phyloP scores from a whole-genome alignment of 2,113 vertebrate genomes.

The Melanerpes aurifrons region DNA sequence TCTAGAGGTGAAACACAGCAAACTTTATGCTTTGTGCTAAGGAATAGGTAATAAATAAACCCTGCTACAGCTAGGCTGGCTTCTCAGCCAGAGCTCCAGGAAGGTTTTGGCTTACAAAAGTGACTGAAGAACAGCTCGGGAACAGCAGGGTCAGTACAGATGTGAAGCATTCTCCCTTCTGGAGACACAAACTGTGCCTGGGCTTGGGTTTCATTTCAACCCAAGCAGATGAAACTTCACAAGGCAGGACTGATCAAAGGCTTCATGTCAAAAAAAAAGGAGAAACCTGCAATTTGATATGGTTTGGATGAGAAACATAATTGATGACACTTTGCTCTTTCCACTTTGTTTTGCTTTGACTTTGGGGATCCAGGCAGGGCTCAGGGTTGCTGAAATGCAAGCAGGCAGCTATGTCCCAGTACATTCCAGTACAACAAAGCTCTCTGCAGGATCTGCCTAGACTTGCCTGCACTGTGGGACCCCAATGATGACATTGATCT shows the following conservation, averaged over 20 bases:
- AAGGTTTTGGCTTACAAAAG: neutral
- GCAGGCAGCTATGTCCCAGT: neutral
- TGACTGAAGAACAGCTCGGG: neutral
- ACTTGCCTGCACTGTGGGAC: neutral
- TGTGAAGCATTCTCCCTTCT: neutral
- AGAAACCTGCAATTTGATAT: slow-evolving; percentile 38
- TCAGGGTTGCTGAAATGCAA: neutral
- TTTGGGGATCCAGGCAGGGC: neutral
- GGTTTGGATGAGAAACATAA: slow-evolving; percentile 54
- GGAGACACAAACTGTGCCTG: neutral
- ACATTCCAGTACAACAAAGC: fast-evolving
- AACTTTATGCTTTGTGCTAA: neutral
- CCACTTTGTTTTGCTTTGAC: slow-evolving; percentile 43
- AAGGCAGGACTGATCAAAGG: slow-evolving; percentile 41
- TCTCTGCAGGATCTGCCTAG: neutral
- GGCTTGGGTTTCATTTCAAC: neutral
- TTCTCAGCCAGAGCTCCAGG: neutral
- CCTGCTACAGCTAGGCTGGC: neutral
- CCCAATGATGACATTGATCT: neutral
- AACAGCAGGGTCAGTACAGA: neutral
- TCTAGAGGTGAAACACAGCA: neutral
- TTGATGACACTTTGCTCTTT: slow-evolving; percentile 31
- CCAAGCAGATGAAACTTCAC: slow-evolving; percentile 1
- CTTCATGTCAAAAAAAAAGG: neutral
- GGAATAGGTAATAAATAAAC: neutral